Percentiles rank a stretch among this genome's conserved stretches.
Conservation (phyloP, 2,888 invertebrate genomes). For the Eledona agricola region DNA sequence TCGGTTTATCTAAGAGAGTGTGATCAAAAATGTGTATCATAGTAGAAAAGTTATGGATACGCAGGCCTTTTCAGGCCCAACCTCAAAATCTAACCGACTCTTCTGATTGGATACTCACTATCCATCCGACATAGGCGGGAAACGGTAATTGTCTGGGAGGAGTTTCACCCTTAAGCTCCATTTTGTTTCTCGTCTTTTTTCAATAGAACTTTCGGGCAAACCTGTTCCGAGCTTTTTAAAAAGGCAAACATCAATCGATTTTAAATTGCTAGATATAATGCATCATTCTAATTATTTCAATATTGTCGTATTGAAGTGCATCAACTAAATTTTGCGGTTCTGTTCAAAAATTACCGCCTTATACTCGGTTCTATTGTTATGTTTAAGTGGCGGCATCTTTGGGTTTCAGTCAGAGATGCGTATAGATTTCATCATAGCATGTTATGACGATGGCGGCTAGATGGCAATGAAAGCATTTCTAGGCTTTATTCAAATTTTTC, state of each 20-base stretch:
- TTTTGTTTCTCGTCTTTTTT: slow-evolving; percentile 48
- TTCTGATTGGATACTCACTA: slow-evolving; percentile 45
- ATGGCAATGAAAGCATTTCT: no score
- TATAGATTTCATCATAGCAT: no score
- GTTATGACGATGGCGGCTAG: no score
- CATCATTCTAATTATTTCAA: no score
- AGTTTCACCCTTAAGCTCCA: slow-evolving; percentile 43
- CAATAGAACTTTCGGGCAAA: slow-evolving; percentile 18
- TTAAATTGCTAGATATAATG: not conserved
- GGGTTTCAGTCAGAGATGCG: no score
- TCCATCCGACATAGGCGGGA: slow-evolving; percentile 43
- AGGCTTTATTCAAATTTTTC: no score
- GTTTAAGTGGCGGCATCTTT: no score
- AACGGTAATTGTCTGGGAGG: slow-evolving; percentile 41
- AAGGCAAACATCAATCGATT: slow-evolving; percentile 1
- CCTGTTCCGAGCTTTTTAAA: not conserved
- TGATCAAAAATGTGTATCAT: slow-evolving; percentile 47
- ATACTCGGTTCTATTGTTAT: no score
- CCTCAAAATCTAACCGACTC: slow-evolving; percentile 40
- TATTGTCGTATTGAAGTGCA: no score
- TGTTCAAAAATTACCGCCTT: no score
- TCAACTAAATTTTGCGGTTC: no score
- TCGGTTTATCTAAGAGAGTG: slow-evolving; percentile 50
- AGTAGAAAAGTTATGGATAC: slow-evolving; percentile 47
- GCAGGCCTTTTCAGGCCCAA: slow-evolving; percentile 43